A percentile compares a stretch with the other conserved stretches of the same genome.
These are phyloP conservation scores for Eclectus roratus DNA, from an alignment of 2,113 vertebrate genomes.

Conservation along the genomic window DNA sequence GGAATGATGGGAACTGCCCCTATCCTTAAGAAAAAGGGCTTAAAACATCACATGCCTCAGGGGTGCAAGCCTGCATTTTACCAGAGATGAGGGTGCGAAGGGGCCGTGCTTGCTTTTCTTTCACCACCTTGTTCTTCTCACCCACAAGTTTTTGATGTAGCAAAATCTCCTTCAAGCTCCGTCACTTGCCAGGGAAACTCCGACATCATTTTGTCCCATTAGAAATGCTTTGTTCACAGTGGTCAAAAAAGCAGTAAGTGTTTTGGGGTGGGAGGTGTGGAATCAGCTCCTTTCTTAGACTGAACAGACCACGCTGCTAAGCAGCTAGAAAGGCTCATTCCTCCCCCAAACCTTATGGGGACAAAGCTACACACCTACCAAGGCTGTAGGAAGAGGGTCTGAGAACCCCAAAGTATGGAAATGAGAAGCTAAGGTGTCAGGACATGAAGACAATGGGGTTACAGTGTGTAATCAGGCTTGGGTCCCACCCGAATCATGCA, in stretches of 20 bases:
- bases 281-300: neutral
- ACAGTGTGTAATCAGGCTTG: neutral
- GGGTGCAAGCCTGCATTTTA: neutral
- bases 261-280: neutral
- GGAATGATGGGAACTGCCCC: neutral
- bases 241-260: neutral
- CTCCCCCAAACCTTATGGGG: neutral
- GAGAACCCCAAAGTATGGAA: neutral
- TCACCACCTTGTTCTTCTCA: neutral
- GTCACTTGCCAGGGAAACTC: neutral
- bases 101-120: neutral
- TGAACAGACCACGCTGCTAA: neutral
- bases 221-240: rapidly evolving
- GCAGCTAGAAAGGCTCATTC: neutral
- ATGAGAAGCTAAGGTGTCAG: neutral
- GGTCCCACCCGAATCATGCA: rapidly evolving
- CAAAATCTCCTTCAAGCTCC: neutral
- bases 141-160: neutral
- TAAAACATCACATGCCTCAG: neutral
- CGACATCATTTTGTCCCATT: neutral
- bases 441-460: neutral
- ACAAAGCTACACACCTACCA: rapidly evolving
- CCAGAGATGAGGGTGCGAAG: neutral
- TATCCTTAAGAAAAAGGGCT: neutral
- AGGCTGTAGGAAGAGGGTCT: neutral